phyloP scores from a whole-genome alignment of 2,888 invertebrate species.

The Beris chalybata region DNA sequence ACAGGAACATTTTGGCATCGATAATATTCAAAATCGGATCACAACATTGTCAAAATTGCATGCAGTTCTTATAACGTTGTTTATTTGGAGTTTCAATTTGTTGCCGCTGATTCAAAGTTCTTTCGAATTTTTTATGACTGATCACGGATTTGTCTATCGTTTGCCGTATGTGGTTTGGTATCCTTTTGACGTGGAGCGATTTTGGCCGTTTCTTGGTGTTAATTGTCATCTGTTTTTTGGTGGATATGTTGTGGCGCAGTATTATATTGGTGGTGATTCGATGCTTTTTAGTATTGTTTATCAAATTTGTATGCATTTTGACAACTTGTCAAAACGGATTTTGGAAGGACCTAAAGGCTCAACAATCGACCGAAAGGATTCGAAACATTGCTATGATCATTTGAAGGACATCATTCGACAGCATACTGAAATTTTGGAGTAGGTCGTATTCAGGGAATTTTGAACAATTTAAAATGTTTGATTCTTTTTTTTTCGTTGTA shows the following conservation, averaged over 20 bases:
- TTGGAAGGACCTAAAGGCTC: not conserved
- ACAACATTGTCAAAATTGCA: not conserved
- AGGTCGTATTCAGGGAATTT: not conserved
- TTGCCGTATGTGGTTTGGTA: slow-evolving; percentile 16
- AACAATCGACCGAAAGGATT: not conserved
- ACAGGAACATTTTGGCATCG: slow-evolving; percentile 14
- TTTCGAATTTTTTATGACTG: not conserved
- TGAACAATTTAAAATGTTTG: too few relatives aligned
- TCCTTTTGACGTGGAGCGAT: slow-evolving; percentile 7
- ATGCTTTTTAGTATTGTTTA: slow-evolving; percentile 7
- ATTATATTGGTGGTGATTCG: slow-evolving; percentile 19
- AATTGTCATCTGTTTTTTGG: slow-evolving; percentile 13
- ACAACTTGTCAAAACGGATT: slow-evolving; percentile 21
- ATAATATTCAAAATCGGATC: not conserved
- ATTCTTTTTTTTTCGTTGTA: not conserved
- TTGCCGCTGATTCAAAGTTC: slow-evolving; percentile 7
- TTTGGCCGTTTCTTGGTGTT: slow-evolving; percentile 1
- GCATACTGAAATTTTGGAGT: slow-evolving; percentile 13
- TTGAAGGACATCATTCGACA: not conserved
- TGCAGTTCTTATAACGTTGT: slow-evolving; percentile 8
- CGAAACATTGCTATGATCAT: not conserved
- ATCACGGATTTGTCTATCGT: slow-evolving; percentile 8
- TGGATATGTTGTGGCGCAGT: slow-evolving; percentile 10
- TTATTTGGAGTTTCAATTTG: slow-evolving; percentile 27
- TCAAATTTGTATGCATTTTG: slow-evolving; percentile 30